Evolutionary conservation across 2,797 vertebrate species (phyloP).

Genomic region (Urocyon cinereoargenteus): DNA sequence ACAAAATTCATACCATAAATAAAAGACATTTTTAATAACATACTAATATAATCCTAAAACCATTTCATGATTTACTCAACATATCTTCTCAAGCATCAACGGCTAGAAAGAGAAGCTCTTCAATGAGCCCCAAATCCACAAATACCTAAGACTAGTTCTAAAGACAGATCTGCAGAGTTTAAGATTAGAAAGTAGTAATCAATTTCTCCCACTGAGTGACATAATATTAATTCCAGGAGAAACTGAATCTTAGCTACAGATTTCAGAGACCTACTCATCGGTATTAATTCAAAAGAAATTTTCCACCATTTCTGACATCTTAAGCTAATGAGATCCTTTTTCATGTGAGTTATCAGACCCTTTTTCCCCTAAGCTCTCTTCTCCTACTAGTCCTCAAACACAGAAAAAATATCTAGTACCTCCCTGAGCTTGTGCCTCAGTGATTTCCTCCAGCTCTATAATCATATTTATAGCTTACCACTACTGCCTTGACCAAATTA

Average conservation of each 20-base stretch:
- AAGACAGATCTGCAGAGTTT: background rate
- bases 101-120: background rate
- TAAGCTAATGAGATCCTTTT: background rate
- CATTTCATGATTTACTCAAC: background rate
- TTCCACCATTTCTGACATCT: background rate
- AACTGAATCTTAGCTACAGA: background rate
- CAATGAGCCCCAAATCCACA: background rate
- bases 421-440: background rate
- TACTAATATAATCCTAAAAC: constrained; percentile 29
- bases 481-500: constrained; percentile 1
- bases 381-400: background rate
- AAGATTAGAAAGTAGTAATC: constrained; percentile 11
- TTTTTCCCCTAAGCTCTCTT: background rate
- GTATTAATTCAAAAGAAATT: background rate
- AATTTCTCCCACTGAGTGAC: background rate
- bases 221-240: background rate
- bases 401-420: background rate
- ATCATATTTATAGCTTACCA: background rate
- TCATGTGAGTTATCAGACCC: background rate
- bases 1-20: background rate
- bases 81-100: background rate
- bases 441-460: background rate
- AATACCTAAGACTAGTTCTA: background rate
- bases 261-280: background rate
- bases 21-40: constrained; percentile 33